Conservation (phyloP, 1,140 invertebrate species). For the Drosophila watanabei region DNA sequence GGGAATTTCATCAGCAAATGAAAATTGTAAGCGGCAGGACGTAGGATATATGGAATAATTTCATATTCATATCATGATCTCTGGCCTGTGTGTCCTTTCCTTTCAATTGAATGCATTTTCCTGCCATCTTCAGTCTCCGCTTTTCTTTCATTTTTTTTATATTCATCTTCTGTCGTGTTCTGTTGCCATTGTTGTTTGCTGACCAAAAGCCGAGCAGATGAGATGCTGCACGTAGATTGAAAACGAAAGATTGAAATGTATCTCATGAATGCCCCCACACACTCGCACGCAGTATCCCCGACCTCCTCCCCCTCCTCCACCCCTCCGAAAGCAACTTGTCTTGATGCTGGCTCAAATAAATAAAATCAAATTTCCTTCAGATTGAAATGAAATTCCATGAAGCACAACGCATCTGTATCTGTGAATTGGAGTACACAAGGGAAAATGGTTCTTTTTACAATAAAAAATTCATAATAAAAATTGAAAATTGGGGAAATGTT, state of each 20-base stretch:
- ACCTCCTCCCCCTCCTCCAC: not conserved
- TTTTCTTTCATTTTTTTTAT: not conserved
- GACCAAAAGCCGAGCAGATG: conserved; percentile 36
- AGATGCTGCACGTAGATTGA: conserved; percentile 70
- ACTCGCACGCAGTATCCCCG: not conserved
- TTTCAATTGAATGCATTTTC: conserved; percentile 79
- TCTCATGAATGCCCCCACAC: conserved; percentile 48
- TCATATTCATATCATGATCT: conserved; percentile 80
- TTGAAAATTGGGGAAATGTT: not conserved
- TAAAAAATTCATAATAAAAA: not conserved
- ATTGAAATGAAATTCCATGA: conserved; percentile 69
- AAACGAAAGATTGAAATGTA: conserved; percentile 80
- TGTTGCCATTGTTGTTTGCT: conserved; percentile 51
- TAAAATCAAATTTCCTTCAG: conserved; percentile 64
- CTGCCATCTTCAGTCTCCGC: conserved; percentile 36
- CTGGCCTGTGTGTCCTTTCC: conserved; percentile 64
- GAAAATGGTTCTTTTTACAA: not conserved
- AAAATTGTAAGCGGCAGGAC: conserved; percentile 14
- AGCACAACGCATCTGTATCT: conserved; percentile 39
- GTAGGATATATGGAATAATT: conserved; percentile 46
- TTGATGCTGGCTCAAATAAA: conserved; percentile 54
- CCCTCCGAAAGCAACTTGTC: conserved; percentile 20
- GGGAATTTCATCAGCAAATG: conserved; percentile 48
- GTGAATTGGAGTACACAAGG: not conserved
- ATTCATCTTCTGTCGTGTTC: conserved; percentile 27